A percentile compares a stretch with the other conserved stretches of the same genome.
Evolutionary conservation across 2,797 vertebrate species (phyloP).

Genomic region (Gambelia wislizenii): DNA sequence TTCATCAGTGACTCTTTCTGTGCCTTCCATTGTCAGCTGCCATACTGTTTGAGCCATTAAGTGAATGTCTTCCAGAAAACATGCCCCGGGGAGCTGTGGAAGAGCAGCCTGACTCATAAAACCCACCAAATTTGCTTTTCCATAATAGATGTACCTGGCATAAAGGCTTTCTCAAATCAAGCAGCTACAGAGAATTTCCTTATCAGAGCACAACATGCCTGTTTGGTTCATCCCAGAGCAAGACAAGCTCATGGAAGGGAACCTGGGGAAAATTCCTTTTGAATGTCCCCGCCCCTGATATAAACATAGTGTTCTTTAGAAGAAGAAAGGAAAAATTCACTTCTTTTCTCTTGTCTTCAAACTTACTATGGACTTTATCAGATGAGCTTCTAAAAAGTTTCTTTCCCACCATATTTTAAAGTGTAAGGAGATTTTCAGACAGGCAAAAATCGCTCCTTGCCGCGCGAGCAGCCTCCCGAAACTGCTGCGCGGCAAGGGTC

Average conservation of each 20-base stretch:
- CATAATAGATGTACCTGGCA: constrained; percentile 58
- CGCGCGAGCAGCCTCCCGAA: too few species aligned
- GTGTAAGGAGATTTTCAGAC: too few species aligned
- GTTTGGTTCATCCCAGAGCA: constrained; percentile 2
- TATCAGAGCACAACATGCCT: not conserved
- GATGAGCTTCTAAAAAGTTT: too few species aligned
- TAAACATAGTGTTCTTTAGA: not conserved
- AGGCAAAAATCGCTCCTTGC: too few species aligned
- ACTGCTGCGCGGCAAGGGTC: too few species aligned
- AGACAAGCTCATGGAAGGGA: not conserved
- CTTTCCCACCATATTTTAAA: too few species aligned
- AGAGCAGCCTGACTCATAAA: constrained; percentile 61
- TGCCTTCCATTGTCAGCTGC: constrained; percentile 59
- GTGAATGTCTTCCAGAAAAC: constrained; percentile 64
- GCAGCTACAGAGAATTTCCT: constrained; percentile 36
- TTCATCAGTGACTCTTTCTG: constrained; percentile 54
- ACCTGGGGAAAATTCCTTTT: not conserved
- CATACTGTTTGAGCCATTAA: constrained; percentile 70
- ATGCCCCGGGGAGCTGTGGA: constrained; percentile 65
- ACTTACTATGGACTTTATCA: too few species aligned
- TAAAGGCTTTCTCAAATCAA: constrained; percentile 48
- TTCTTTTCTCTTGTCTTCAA: not conserved
- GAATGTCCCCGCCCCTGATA: fast-evolving
- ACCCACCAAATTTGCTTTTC: constrained; percentile 62
- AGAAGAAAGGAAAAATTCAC: not conserved